Percentiles rank a stretch among this genome's conserved stretches.
Conservation (phyloP, 2,113 vertebrate species). For the Montifringilla adamsi region DNA sequence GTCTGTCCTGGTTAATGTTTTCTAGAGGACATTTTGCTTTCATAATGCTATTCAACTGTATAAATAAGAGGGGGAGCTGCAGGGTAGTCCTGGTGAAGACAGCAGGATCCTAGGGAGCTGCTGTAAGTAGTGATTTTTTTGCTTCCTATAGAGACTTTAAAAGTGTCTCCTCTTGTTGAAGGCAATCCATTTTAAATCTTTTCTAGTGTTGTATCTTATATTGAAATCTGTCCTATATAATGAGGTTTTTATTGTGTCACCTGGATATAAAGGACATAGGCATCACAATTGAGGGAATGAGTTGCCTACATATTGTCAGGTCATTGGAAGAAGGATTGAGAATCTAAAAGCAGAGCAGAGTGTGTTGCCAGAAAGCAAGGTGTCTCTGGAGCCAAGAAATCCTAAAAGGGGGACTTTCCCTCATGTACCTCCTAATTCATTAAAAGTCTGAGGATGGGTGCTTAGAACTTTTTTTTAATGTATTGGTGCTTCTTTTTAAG, state of each 20-base stretch:
- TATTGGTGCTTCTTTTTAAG: not conserved
- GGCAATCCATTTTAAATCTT: not conserved
- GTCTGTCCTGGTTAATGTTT: conserved; percentile 62
- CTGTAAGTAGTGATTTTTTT: conserved; percentile 49
- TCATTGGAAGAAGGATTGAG: not conserved
- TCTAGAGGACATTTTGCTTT: conserved; percentile 25
- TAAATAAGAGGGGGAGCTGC: conserved; percentile 51
- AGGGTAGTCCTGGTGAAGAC: not conserved
- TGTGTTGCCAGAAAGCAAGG: not conserved
- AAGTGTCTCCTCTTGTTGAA: not conserved
- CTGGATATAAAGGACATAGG: not conserved
- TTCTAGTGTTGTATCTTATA: not conserved
- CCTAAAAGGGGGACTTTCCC: not conserved
- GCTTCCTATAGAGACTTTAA: not conserved
- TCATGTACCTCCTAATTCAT: not conserved
- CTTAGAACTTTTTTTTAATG: not conserved
- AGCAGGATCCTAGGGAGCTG: not conserved
- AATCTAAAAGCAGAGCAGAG: not conserved
- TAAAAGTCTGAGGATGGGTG: not conserved
- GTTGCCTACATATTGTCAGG: not conserved
- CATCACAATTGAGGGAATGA: not conserved
- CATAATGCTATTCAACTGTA: conserved; percentile 31
- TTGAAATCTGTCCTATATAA: not conserved
- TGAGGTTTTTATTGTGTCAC: not conserved
- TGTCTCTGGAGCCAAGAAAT: not conserved